phyloP scores from a whole-genome alignment of 2,888 invertebrate species.

The Caenorhabditis afra region DNA sequence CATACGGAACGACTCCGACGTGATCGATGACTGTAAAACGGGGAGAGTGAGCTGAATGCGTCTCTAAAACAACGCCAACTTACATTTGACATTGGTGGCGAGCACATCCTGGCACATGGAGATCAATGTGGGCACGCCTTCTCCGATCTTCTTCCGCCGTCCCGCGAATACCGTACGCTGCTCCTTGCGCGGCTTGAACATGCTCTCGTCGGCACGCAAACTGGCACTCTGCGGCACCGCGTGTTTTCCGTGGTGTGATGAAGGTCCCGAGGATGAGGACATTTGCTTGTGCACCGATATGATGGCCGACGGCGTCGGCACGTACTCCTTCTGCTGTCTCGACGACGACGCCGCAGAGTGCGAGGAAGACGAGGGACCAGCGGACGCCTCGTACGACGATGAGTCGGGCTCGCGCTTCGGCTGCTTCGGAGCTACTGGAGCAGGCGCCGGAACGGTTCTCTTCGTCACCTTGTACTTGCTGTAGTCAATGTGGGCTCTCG shows the following conservation, averaged over 20 bases:
- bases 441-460: background rate
- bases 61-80: constrained; percentile 13
- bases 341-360: background rate
- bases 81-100: constrained; percentile 30
- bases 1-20: constrained; percentile 47
- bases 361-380: constrained; percentile 8
- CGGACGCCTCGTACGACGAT: constrained; percentile 12
- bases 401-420: constrained; percentile 36
- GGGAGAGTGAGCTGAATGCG: too few species aligned
- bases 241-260: constrained; percentile 7
- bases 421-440: constrained; percentile 25
- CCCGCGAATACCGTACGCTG: constrained; percentile 59
- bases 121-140: constrained; percentile 35
- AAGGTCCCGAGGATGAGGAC: background rate
- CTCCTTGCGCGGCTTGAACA: constrained; percentile 59
- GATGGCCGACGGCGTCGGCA: constrained; percentile 1
- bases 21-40: constrained; percentile 55
- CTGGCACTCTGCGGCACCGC: constrained; percentile 30
- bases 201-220: constrained; percentile 40
- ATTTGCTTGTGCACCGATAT: background rate
- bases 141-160: constrained; percentile 19
- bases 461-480: constrained; percentile 48
- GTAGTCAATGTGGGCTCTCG: constrained; percentile 39
- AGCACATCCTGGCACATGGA: constrained; percentile 46
- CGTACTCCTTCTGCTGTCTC: constrained; percentile 26